phyloP scores from a whole-genome alignment of 1,140 invertebrate genomes.

The Drosophila orena region DNA sequence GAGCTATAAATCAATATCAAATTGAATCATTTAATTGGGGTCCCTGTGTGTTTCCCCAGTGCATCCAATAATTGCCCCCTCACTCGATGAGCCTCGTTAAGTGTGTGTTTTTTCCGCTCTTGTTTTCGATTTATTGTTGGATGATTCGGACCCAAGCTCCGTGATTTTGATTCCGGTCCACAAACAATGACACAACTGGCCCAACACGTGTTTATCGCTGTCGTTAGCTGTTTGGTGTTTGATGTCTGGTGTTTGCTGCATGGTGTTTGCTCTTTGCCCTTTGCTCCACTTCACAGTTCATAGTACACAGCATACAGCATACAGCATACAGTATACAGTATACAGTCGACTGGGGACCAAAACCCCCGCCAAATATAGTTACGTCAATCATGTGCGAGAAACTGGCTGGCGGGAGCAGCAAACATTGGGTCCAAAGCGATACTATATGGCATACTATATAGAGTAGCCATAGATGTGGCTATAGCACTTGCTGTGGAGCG shows the following conservation, averaged over 20 bases:
- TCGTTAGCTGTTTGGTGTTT: constrained; percentile 1
- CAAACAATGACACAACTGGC: constrained; percentile 28
- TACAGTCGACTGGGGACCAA: constrained; percentile 12
- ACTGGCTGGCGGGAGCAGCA: too few species aligned
- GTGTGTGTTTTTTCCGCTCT: constrained; percentile 9
- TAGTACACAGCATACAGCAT: background rate
- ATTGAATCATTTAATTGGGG: too few species aligned
- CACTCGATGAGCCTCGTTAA: background rate
- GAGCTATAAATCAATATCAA: too few species aligned
- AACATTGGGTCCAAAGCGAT: too few species aligned
- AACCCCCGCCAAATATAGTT: constrained; percentile 25
- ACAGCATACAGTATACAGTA: too few species aligned
- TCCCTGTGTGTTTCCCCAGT: background rate
- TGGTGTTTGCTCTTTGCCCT: constrained; percentile 4
- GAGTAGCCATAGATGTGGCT: too few species aligned
- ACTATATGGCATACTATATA: background rate
- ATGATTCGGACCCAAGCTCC: constrained; percentile 12
- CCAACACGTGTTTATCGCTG: constrained; percentile 36
- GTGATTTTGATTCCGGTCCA: constrained; percentile 11
- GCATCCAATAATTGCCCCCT: constrained; percentile 29
- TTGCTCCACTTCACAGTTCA: constrained; percentile 22
- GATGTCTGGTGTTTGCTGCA: too few species aligned
- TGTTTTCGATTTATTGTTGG: constrained; percentile 36
- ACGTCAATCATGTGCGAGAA: constrained; percentile 28
- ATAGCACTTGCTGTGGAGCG: too few species aligned